Evolutionary conservation across 2,888 invertebrate species (phyloP).

Genomic region (Dolichopus griseipennis): DNA sequence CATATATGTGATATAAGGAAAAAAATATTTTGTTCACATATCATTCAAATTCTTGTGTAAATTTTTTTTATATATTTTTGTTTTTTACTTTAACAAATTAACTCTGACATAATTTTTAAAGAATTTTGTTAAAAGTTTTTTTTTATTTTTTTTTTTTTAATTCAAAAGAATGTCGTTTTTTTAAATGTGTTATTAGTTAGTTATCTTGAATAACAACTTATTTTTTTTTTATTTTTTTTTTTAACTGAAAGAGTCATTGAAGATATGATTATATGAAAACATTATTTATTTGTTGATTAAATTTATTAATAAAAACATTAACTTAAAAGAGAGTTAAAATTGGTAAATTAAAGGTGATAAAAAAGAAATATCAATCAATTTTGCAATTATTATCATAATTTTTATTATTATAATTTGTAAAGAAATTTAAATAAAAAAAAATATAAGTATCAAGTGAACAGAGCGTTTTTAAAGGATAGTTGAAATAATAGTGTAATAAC

Average conservation of each 20-base stretch:
- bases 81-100: background rate
- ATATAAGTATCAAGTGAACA: too few relatives aligned
- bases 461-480: too few relatives aligned
- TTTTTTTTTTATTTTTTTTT: background rate
- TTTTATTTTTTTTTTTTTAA: background rate
- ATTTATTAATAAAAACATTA: background rate
- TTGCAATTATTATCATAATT: too few relatives aligned
- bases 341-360: too few relatives aligned
- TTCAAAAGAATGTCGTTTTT: slow-evolving; percentile 1
- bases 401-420: too few relatives aligned
- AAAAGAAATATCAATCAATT: too few relatives aligned
- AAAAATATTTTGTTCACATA: too few relatives aligned
- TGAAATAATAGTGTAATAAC: too few relatives aligned
- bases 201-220: background rate
- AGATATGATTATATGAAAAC: background rate
- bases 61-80: background rate
- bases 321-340: too few relatives aligned
- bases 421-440: too few relatives aligned
- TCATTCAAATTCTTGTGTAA: background rate
- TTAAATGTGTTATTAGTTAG: background rate
- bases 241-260: background rate
- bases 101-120: background rate
- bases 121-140: slow-evolving; percentile 2
- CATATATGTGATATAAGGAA: too few relatives aligned
- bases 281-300: background rate